Evolutionary conservation across 2,113 vertebrate species (phyloP).

Genomic region (Hippocampus guttulatus): DNA sequence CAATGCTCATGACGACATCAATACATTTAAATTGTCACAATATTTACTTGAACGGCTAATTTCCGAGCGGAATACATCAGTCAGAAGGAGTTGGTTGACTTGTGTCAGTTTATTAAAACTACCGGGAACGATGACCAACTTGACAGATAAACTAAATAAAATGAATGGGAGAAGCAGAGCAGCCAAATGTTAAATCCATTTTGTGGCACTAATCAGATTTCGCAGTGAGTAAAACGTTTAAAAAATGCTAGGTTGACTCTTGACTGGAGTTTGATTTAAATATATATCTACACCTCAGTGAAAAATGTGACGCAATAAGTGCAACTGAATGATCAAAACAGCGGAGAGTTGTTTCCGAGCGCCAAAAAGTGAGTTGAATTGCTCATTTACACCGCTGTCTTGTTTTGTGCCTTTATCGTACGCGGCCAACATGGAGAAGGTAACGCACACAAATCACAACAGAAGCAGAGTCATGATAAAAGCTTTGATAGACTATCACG

Average conservation of each 20-base stretch:
- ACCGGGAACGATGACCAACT: too few relatives aligned
- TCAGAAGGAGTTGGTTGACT: too few relatives aligned
- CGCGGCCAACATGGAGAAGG: conserved; percentile 26
- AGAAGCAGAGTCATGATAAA: conserved; percentile 10
- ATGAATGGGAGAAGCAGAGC: neutral
- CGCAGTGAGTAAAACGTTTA: too few relatives aligned
- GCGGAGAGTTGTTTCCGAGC: neutral
- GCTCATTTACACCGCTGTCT: conserved; percentile 3
- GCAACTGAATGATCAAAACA: neutral
- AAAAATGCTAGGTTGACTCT: neutral
- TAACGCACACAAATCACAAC: conserved; percentile 26
- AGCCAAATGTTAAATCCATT: neutral
- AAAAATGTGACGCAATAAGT: neutral
- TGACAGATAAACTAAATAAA: neutral
- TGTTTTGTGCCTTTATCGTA: conserved; percentile 15
- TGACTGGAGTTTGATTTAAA: neutral
- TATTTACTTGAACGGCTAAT: too few relatives aligned
- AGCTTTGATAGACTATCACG: conserved; percentile 27
- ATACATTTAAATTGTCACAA: too few relatives aligned
- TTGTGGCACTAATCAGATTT: too few relatives aligned
- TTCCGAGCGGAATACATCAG: too few relatives aligned
- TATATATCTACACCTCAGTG: neutral
- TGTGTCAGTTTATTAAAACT: too few relatives aligned
- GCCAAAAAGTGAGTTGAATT: neutral
- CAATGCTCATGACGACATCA: too few relatives aligned